phyloP scores from a whole-genome alignment of 2,888 invertebrate species.

The Patella pellucida region DNA sequence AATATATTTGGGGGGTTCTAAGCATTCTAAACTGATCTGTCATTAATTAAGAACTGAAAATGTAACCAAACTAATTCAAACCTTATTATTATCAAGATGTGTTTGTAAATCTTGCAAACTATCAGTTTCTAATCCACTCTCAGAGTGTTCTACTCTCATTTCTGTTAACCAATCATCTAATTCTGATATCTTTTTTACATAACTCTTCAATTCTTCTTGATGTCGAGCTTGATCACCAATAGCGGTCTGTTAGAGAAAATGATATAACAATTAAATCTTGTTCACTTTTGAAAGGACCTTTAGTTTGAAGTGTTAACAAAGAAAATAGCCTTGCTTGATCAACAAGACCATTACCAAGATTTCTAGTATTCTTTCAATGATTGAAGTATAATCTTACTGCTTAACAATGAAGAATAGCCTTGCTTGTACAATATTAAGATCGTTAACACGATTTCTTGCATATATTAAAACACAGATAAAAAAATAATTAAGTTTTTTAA shows the following conservation, averaged over 20 bases:
- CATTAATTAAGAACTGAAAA: too few species aligned
- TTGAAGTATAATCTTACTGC: neutral
- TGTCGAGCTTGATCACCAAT: constrained; percentile 52
- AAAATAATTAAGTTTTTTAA: constrained; percentile 28
- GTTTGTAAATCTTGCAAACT: constrained; percentile 47
- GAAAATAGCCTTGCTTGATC: too few species aligned
- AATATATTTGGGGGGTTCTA: too few species aligned
- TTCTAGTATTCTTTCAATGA: too few species aligned
- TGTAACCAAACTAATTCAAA: constrained; percentile 26
- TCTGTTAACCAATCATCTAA: constrained; percentile 60
- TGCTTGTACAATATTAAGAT: too few species aligned
- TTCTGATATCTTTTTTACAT: constrained; percentile 56
- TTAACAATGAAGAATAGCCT: neutral
- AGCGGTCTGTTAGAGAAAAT: constrained; percentile 38
- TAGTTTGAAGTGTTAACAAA: too few species aligned
- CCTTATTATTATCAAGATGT: constrained; percentile 59
- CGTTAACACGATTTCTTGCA: constrained; percentile 8
- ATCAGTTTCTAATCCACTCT: constrained; percentile 49
- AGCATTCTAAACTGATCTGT: too few species aligned
- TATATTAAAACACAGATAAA: neutral
- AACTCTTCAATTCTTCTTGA: constrained; percentile 47
- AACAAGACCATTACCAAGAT: too few species aligned
- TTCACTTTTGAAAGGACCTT: too few species aligned
- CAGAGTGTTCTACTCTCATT: constrained; percentile 52
- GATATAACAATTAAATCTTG: too few species aligned